Base-by-base conservation (phyloP, 2,797 vertebrate species). In the Hapalemur alaotrensis region DNA sequence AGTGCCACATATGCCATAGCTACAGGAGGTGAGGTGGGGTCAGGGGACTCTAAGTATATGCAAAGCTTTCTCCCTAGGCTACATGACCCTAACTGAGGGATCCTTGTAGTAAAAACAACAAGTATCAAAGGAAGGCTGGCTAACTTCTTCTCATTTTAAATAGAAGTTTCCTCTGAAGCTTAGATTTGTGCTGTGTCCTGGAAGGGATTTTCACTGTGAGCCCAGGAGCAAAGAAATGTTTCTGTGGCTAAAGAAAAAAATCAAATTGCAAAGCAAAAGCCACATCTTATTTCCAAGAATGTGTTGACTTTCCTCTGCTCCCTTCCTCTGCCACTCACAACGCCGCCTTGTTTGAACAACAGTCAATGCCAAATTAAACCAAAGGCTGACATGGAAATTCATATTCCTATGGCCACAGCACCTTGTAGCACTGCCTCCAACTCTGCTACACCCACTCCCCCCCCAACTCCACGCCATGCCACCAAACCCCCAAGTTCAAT, bases 261-360 rank as follows among this genome's bases (percentile, higher is more conserved):
- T 5, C 91, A 95, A 95, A 82, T 35, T 93, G 61, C 76, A 85
- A 97, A 97, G 94, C 89, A 90, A 97, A 97, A 94, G 59, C 86
- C 63, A 67, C 94, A 93, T 97, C 67, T 97, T 81, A 97, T 96
- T 97, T 97, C 94, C 94, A 97, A 97, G 96, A 97, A 96, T 85
- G 72, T 95, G 88, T 97, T 97, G 93, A 96, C 93, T 97, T 98
- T 97, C 59, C 80, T 81, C 80, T 67, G 70, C 94, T 94, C 95
- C 91, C 89, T 97, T 94, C 96, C 94, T 97, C 85, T 93, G 85
- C 83, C 72, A 91, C 92, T 97, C 89, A 98, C 93, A 98, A 83
- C 5, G 2, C 86, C 52, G 76, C 97, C 97, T 94, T 98, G 94
- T 97, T 92, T 86, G 91, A 90, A 89, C 35, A 84, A 25, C 54